phyloP scores from a whole-genome alignment of 2,888 invertebrate genomes.

The Mactromeris polynyma region DNA sequence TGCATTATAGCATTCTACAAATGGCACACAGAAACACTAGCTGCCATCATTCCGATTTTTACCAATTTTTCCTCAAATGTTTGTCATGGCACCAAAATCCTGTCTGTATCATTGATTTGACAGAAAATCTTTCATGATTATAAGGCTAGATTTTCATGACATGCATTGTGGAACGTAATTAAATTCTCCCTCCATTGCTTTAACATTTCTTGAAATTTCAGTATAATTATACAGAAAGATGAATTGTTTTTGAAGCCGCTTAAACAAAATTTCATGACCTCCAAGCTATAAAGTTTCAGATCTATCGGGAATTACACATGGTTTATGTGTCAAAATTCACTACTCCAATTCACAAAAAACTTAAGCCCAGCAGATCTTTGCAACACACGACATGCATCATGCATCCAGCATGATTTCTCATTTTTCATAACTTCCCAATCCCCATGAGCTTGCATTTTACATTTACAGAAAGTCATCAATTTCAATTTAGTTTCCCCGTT shows the following conservation, averaged over 20 bases:
- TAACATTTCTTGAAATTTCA: slow-evolving; percentile 31
- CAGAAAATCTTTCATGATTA: slow-evolving; percentile 13
- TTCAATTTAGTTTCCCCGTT: slow-evolving; percentile 65
- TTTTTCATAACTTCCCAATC: slow-evolving; percentile 62
- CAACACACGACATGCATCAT: slow-evolving; percentile 59
- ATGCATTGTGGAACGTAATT: slow-evolving; percentile 21
- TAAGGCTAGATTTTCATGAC: slow-evolving; percentile 18
- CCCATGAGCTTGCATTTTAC: slow-evolving; percentile 49
- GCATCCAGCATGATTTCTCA: slow-evolving; percentile 60
- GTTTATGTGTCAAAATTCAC: slow-evolving; percentile 58
- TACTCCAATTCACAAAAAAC: slow-evolving; percentile 37
- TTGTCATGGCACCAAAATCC: neutral
- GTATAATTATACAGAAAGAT: slow-evolving; percentile 33
- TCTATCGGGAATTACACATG: slow-evolving; percentile 8
- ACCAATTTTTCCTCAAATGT: neutral
- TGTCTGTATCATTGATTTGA: slow-evolving; percentile 20
- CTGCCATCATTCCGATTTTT: neutral
- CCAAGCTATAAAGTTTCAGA: slow-evolving; percentile 20
- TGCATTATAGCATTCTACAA: neutral
- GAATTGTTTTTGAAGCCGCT: slow-evolving; percentile 49
- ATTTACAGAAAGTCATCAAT: slow-evolving; percentile 69
- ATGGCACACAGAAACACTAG: neutral
- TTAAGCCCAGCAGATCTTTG: slow-evolving; percentile 50
- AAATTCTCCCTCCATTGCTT: slow-evolving; percentile 26
- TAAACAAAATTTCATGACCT: slow-evolving; percentile 41